Conservation (phyloP, 2,113 vertebrate species). For the Ariopsis seemanni region DNA sequence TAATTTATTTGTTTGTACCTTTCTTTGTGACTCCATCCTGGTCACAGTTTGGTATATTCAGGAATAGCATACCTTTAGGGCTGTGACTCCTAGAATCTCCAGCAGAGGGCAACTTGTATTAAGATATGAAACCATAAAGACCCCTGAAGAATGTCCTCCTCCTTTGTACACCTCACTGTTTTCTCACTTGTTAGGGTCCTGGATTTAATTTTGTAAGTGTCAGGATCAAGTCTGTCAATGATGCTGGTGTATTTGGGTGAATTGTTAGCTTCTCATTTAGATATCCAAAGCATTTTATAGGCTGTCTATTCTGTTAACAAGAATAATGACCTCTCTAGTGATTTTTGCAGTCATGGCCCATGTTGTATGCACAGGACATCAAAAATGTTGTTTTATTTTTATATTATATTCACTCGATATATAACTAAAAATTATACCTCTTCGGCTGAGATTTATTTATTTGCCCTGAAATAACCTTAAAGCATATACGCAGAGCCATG, state of each 20-base stretch:
- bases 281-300: background rate
- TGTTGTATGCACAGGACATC: background rate
- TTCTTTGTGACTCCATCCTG: background rate
- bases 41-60: background rate
- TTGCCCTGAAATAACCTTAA: too few relatives aligned
- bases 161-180: background rate
- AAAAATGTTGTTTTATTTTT: background rate
- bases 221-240: background rate
- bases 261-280: background rate
- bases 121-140: background rate
- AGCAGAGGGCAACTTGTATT: slow-evolving; percentile 61
- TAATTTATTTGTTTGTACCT: too few relatives aligned
- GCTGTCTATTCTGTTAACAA: background rate
- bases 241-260: background rate
- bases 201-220: background rate
- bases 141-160: background rate
- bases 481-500: too few relatives aligned
- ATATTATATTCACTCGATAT: background rate
- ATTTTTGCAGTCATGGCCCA: background rate
- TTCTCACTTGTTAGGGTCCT: background rate
- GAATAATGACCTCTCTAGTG: background rate
- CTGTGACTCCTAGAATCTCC: slow-evolving; percentile 28
- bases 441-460: too few relatives aligned
- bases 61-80: background rate
- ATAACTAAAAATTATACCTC: too few relatives aligned